Percentiles rank a stretch among this genome's conserved stretches.
These are phyloP conservation scores for Corythornis madagascariensis DNA, from an alignment of 2,113 vertebrate species.

Conservation along the genomic window DNA sequence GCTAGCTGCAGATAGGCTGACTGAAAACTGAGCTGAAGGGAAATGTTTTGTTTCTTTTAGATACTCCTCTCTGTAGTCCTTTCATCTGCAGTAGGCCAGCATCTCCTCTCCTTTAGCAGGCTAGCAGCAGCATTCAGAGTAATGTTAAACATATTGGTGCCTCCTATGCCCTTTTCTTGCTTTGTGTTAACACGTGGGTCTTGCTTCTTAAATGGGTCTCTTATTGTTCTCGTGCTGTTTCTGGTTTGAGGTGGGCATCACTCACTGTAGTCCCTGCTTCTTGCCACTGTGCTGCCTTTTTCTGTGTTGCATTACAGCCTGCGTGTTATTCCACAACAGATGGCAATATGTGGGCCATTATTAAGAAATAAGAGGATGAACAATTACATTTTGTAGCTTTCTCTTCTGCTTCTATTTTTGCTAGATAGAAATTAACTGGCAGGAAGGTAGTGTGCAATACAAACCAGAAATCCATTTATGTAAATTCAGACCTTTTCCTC, in stretches of 20 bases:
- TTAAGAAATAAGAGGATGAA: constrained; percentile 34
- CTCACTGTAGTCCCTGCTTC: not conserved
- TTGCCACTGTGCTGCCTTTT: not conserved
- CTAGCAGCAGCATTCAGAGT: not conserved
- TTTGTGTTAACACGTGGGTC: not conserved
- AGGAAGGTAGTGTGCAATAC: not conserved
- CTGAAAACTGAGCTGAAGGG: not conserved
- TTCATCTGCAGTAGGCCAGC: not conserved
- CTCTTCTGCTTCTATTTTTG: not conserved
- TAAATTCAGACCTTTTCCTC: constrained; percentile 56
- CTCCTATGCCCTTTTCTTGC: not conserved
- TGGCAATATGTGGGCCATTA: not conserved
- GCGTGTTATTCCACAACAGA: not conserved
- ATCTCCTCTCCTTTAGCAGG: not conserved
- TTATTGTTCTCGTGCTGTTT: not conserved
- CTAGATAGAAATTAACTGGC: constrained; percentile 2
- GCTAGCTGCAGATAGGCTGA: not conserved
- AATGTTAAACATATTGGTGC: not conserved
- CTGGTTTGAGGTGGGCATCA: not conserved
- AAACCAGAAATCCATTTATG: constrained; percentile 41
- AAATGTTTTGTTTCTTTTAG: not conserved
- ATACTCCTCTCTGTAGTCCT: not conserved
- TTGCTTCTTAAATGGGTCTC: not conserved
- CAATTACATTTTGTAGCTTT: not conserved
- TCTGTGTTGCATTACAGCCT: not conserved